These are phyloP conservation scores for Tarsius wallacei DNA, from an alignment of 2,797 vertebrate genomes.

Conservation along the genomic window DNA sequence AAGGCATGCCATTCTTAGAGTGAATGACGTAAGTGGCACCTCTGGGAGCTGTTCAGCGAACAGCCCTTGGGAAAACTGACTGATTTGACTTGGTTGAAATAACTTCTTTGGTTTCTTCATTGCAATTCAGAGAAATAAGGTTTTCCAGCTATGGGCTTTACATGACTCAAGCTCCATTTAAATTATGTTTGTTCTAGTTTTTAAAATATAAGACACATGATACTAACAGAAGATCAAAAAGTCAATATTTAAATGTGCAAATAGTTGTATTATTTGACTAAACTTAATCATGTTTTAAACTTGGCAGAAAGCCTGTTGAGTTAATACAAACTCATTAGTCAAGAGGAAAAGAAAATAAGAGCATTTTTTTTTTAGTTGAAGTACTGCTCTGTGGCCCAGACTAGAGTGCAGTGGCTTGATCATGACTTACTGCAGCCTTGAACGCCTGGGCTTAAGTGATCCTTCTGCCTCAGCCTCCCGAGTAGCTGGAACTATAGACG, in stretches of 20 bases:
- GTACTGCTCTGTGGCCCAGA: too few relatives aligned
- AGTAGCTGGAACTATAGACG: too few relatives aligned
- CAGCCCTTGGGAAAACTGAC: not conserved
- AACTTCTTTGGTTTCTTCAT: constrained; percentile 21
- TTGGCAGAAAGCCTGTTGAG: not conserved
- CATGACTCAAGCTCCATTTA: constrained; percentile 8
- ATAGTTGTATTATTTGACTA: constrained; percentile 14
- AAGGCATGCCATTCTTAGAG: not conserved
- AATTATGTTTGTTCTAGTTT: constrained; percentile 39
- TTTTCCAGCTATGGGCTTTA: constrained; percentile 38
- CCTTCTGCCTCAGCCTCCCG: too few relatives aligned
- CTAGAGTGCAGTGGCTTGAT: too few relatives aligned
- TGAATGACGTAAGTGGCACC: not conserved
- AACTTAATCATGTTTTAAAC: constrained; percentile 57
- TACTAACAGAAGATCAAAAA: not conserved
- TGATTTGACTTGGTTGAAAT: not conserved
- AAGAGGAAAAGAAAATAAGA: constrained; percentile 17
- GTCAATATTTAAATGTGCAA: not conserved
- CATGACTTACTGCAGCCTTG: too few relatives aligned
- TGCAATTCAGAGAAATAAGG: constrained; percentile 26
- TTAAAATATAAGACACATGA: not conserved
- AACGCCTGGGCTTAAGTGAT: too few relatives aligned
- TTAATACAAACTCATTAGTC: constrained; percentile 14
- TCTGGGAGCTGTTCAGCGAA: not conserved
- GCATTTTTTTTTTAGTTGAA: not conserved